Evolutionary conservation across 2,888 invertebrate species (phyloP).

Genomic region (Drosophila buzzatii): DNA sequence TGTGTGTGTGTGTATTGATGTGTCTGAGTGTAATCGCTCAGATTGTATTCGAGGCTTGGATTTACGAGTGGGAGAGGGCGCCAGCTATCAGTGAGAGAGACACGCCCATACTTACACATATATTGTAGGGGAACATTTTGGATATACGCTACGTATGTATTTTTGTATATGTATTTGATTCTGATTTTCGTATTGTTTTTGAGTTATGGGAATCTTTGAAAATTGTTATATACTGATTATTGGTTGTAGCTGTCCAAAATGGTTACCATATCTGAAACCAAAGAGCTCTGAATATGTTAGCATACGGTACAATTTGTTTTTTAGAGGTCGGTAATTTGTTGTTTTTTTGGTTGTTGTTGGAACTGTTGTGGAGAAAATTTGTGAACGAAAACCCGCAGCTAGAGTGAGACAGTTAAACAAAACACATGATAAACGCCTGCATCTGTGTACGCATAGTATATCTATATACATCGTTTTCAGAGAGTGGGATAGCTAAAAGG

Average conservation of each 20-base stretch:
- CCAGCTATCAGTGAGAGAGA: slow-evolving; percentile 11
- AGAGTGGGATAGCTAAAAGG: slow-evolving; percentile 10
- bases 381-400: slow-evolving; percentile 67
- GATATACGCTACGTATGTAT: slow-evolving; percentile 47
- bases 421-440: slow-evolving; percentile 21
- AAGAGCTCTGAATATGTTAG: slow-evolving; percentile 80
- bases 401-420: slow-evolving; percentile 41
- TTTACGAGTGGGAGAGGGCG: slow-evolving; percentile 17
- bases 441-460: slow-evolving; percentile 37
- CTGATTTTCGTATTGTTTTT: slow-evolving; percentile 19
- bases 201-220: slow-evolving; percentile 33
- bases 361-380: slow-evolving; percentile 47
- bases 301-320: slow-evolving; percentile 57
- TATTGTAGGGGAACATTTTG: slow-evolving; percentile 51
- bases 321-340: slow-evolving; percentile 40
- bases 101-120: slow-evolving; percentile 73
- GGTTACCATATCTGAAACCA: slow-evolving; percentile 80
- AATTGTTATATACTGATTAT: slow-evolving; percentile 55
- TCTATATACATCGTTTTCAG: slow-evolving; percentile 26
- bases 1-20: slow-evolving; percentile 1
- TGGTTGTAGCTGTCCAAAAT: slow-evolving; percentile 70
- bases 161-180: slow-evolving; percentile 20
- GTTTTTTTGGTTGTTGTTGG: slow-evolving; percentile 33
- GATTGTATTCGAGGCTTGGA: slow-evolving; percentile 1
- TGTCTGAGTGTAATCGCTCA: slow-evolving; percentile 10